Percentiles rank a stretch among this genome's conserved stretches.
These are phyloP conservation scores for Hypotaenidia okinawae DNA, from an alignment of 2,797 vertebrate species.

Conservation along the genomic window DNA sequence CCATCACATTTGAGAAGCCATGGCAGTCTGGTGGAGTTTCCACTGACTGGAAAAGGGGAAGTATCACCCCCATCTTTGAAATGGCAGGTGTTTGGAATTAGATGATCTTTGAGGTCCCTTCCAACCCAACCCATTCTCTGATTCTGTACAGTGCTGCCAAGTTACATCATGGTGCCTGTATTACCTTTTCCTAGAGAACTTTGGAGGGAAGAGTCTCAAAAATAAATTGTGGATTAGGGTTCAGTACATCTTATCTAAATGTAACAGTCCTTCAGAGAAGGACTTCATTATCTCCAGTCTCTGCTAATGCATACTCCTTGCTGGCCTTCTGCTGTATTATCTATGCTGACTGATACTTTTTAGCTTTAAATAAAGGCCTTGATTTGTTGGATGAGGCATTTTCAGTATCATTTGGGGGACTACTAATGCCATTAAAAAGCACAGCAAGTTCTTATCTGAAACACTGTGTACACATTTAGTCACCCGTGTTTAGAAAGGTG, in stretches of 20 bases:
- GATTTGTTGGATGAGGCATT: not conserved
- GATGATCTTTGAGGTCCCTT: too few species aligned
- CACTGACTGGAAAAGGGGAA: too few species aligned
- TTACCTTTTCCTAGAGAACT: not conserved
- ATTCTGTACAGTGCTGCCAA: not conserved
- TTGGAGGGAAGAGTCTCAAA: not conserved
- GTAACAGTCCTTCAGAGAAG: not conserved
- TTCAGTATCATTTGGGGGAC: not conserved
- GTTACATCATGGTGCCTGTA: not conserved
- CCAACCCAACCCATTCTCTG: too few species aligned
- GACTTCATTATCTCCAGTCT: not conserved
- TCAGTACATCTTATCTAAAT: not conserved
- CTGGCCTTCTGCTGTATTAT: not conserved
- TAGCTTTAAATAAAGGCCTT: not conserved
- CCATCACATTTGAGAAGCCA: too few species aligned
- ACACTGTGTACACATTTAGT: not conserved
- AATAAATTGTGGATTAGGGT: not conserved
- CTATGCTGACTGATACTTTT: not conserved
- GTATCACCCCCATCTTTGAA: too few species aligned
- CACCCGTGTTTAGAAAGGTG: not conserved
- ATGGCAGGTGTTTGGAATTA: too few species aligned
- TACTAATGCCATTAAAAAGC: not conserved
- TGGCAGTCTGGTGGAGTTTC: too few species aligned
- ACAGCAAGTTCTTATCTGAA: not conserved
- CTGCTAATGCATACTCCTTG: not conserved